A percentile compares a stretch with the other conserved stretches of the same genome.
Evolutionary conservation across 2,888 invertebrate genomes (phyloP).

Genomic region (Nudaria mundana): DNA sequence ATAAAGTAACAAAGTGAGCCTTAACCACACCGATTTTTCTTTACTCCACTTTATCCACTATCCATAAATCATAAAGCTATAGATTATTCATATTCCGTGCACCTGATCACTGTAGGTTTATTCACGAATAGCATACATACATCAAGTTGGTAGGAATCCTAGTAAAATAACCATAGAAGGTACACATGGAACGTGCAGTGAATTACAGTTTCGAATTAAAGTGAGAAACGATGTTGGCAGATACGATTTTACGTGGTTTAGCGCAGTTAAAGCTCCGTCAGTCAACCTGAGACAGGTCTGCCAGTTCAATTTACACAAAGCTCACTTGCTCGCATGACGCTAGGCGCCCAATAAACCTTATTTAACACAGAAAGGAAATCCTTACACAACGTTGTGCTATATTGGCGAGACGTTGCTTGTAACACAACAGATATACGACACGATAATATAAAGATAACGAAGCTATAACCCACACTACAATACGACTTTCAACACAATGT

Average conservation of each 20-base stretch:
- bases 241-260: constrained; percentile 45
- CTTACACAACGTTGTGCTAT: constrained; percentile 45
- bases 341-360: constrained; percentile 67
- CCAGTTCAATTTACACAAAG: constrained; percentile 69
- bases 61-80: constrained; percentile 33
- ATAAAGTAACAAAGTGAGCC: neutral
- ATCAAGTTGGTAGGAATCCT: neutral
- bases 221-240: constrained; percentile 17
- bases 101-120: constrained; percentile 32
- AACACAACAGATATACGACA: constrained; percentile 22
- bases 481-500: constrained; percentile 30
- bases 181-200: constrained; percentile 1
- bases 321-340: constrained; percentile 44
- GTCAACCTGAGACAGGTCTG: constrained; percentile 65
- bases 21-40: constrained; percentile 21
- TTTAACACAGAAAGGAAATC: constrained; percentile 56
- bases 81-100: constrained; percentile 32
- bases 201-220: constrained; percentile 23
- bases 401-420: constrained; percentile 37
- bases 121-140: constrained; percentile 11
- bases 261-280: constrained; percentile 62
- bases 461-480: constrained; percentile 31
- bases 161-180: constrained; percentile 1
- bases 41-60: constrained; percentile 20
- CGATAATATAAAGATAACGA: constrained; percentile 29